phyloP scores from a whole-genome alignment of 2,113 vertebrate genomes.

The Craseonycteris thonglongyai region DNA sequence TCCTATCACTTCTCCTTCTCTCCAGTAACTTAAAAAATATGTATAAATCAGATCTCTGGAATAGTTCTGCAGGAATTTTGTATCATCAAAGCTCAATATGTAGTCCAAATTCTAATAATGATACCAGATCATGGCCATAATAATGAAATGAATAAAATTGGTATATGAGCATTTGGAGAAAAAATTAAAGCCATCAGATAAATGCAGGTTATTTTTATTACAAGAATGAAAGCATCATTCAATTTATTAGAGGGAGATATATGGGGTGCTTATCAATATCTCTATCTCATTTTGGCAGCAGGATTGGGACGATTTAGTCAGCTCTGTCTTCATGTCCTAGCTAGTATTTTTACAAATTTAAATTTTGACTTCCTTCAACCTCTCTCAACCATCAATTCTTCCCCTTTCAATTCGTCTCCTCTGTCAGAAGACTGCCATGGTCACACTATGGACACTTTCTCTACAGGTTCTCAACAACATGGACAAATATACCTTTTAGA shows the following conservation, averaged over 20 bases:
- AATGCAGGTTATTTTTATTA: background rate
- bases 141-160: slow-evolving; percentile 1
- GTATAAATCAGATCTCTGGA: background rate
- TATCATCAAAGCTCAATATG: background rate
- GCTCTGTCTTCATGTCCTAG: background rate
- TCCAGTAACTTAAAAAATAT: background rate
- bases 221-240: background rate
- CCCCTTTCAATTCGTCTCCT: background rate
- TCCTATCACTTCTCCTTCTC: background rate
- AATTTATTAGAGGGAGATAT: background rate
- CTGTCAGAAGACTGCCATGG: background rate
- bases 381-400: background rate
- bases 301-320: background rate
- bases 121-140: background rate
- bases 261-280: background rate
- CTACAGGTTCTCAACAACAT: background rate
- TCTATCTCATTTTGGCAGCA: background rate
- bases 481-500: background rate
- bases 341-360: background rate
- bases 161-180: background rate
- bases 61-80: background rate
- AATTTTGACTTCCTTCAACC: background rate
- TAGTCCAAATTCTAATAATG: background rate
- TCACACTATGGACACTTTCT: background rate
- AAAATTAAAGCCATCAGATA: background rate